Base-by-base conservation (phyloP, 2,888 invertebrate species). In the Epinotia nisella region DNA sequence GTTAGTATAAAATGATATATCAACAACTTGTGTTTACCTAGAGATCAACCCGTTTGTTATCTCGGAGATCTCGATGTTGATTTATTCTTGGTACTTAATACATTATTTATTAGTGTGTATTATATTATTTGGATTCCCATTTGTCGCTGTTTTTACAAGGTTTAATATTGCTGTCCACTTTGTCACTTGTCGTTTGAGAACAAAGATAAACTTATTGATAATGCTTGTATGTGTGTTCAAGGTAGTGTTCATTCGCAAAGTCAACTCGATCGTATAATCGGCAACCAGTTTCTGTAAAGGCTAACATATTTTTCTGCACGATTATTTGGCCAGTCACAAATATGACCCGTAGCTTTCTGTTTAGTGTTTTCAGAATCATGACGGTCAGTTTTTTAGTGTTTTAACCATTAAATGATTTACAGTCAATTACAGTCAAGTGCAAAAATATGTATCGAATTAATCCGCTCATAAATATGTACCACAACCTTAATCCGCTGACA, bases 51-150 rank as follows among this genome's bases (percentile, higher is more conserved):
- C 10, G 56, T 67, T 60, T 56, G 1, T 61, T 68, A 56, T 72
- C 45, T 55, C 45, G 21, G 11, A 21, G 66, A 35, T 64, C 56
- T 67, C 49, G 67, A 61, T 49, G 61, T 68, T 68, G 72, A 68
- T 72, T 72, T 72, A 68, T 62, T 49, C 61, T 45, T 56, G 17
- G 55, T 35, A 66, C 55, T 55, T 72, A 21, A 72, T 72, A 39
- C 72, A 72, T 72, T 68, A 72, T 72, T 72, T 72, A 72, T 67
- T 62, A 56, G 21, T 35, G 3, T 53, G 29, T 68, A 56, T 62
- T 49, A n/a, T 72, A 55, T 41, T 49, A 45, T 45, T 66, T 61
- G 49, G 35, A 35, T 45, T 61, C 45, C 61, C 55, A 35, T 65
- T 62, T 65, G 49, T 53, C 41, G 19, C 13, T 59, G 64, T 51